These are phyloP conservation scores for Pachyramphus minor DNA, from an alignment of 2,113 vertebrate species.

Conservation along the genomic window DNA sequence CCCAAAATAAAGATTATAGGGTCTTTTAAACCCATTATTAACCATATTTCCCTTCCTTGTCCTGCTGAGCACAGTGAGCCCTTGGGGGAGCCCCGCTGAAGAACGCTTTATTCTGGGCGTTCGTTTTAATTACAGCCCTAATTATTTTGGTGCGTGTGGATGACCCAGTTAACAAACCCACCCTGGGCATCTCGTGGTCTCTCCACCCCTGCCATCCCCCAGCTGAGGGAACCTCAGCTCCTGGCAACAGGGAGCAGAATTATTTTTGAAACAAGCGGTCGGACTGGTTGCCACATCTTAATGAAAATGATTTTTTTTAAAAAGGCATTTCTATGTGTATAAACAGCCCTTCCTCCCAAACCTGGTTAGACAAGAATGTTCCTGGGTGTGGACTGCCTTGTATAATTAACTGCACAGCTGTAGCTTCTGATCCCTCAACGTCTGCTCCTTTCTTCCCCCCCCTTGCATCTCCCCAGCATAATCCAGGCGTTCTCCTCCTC, in stretches of 20 bases:
- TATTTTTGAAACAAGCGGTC: constrained; percentile 55
- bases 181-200: background rate
- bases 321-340: constrained; percentile 40
- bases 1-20: background rate
- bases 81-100: background rate
- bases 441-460: constrained; percentile 33
- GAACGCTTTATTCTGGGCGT: constrained; percentile 52
- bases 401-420: constrained; percentile 67
- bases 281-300: constrained; percentile 63
- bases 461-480: constrained; percentile 1
- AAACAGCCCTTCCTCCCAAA: constrained; percentile 68
- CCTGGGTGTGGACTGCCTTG: constrained; percentile 71
- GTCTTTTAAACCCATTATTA: background rate
- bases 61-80: background rate
- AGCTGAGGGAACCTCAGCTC: constrained; percentile 1
- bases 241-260: background rate
- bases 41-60: background rate
- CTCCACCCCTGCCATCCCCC: background rate
- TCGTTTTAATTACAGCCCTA: constrained; percentile 29
- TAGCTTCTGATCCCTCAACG: constrained; percentile 41
- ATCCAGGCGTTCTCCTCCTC: constrained; percentile 30
- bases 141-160: constrained; percentile 5
- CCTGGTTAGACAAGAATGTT: constrained; percentile 73
- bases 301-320: constrained; percentile 42
- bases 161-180: constrained; percentile 62